phyloP scores from a whole-genome alignment of 2,888 invertebrate species.

The Callimorpha dominula region DNA sequence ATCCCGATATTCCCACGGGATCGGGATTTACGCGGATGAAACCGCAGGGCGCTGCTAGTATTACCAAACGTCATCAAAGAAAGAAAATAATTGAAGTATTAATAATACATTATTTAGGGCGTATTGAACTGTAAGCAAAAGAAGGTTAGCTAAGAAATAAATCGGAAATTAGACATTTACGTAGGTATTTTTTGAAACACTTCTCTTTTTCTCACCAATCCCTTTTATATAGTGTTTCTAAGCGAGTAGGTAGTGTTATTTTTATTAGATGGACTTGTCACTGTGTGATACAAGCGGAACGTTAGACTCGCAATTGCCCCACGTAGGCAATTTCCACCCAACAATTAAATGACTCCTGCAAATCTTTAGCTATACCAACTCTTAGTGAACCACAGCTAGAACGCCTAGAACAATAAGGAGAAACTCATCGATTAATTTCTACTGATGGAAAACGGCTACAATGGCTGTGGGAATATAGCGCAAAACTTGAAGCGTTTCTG shows the following conservation, averaged over 20 bases:
- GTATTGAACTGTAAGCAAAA: too few species aligned
- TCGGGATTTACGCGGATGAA: too few species aligned
- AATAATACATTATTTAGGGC: too few species aligned
- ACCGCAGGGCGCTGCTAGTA: too few species aligned
- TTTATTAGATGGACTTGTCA: background rate
- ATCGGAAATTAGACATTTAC: too few species aligned
- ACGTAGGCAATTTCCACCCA: constrained; percentile 19
- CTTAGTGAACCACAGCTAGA: constrained; percentile 47
- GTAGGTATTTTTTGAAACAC: too few species aligned
- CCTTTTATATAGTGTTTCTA: background rate
- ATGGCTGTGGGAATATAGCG: constrained; percentile 63
- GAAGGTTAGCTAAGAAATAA: too few species aligned
- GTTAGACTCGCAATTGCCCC: constrained; percentile 3
- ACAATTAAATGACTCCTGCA: constrained; percentile 26
- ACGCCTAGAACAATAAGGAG: constrained; percentile 69
- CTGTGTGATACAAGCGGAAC: background rate
- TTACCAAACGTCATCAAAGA: too few species aligned
- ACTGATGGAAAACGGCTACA: constrained; percentile 66
- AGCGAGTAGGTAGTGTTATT: too few species aligned
- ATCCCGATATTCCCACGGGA: too few species aligned
- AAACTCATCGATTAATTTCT: constrained; percentile 73
- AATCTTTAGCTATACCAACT: constrained; percentile 18
- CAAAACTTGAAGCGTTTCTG: background rate
- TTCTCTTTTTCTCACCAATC: background rate
- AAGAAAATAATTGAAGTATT: too few species aligned